Base-by-base conservation (phyloP, 2,113 vertebrate genomes). In the Oceanodroma tethys region DNA sequence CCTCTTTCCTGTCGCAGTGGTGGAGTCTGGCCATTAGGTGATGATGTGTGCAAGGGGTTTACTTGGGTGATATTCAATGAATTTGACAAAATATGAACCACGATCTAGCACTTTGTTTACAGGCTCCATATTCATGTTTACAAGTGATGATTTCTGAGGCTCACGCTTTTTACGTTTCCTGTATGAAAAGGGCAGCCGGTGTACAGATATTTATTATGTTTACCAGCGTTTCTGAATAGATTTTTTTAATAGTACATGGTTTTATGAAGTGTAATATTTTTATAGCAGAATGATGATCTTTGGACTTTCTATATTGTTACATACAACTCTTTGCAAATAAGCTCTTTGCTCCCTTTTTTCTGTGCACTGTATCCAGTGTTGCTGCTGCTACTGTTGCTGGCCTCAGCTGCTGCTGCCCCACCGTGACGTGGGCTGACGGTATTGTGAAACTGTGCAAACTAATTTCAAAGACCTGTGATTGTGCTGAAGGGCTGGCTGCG, bases 181-280 rank as follows among this genome's bases (percentile, higher is more conserved):
- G 90, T 97, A 66, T 38, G 93, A 71, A 95, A 92, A 47, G 79
- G 92, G 94, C 86, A 91, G 88, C 88, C 85, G 1, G 96, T 97
- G 93, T 97, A 97, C 96, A 97, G 93, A 84, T 97, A 97, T 97
- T 97, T 98, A 97, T 98, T 98, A 97, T 50, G 96, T 96, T 98
- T 98, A 97, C 93, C 94, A 95, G 96, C 95, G 36, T 98, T 98
- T 97, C 95, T 53, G 92, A 97, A 93, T 84, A 96, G 95, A 92
- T 95, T 98, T 98, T 98, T 98, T 98, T 97, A 30, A 92, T 95
- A 98, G 97, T 97, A 98, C 81, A 87, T 97, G 97, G 93, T 98
- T 98, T 98, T 98, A 97, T 97, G 97, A 98, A 97, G 96, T 96
- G 96, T 95, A 93, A 95, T 97, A 72, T 97, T 98, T 98, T 98